Conservation (phyloP, 2,888 invertebrate genomes). For the Latheticus oryzae region DNA sequence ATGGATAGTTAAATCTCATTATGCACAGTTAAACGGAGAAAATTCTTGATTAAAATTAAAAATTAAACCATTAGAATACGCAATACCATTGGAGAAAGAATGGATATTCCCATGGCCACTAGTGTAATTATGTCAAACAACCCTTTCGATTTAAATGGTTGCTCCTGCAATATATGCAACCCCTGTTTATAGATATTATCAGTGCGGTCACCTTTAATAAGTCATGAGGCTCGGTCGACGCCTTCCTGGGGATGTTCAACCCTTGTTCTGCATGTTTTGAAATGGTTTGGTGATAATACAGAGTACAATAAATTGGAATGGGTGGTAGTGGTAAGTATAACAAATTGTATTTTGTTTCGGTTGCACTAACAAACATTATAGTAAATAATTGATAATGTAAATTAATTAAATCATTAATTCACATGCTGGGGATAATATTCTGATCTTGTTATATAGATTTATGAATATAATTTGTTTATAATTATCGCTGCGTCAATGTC, state of each 20-base stretch:
- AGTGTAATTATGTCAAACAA: constrained; percentile 40
- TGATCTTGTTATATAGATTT: no score
- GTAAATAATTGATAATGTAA: no score
- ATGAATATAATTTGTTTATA: no score
- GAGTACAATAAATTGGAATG: constrained; percentile 19
- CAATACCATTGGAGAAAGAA: constrained; percentile 27
- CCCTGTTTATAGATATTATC: constrained; percentile 50
- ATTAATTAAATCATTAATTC: no score
- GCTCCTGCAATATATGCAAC: constrained; percentile 42
- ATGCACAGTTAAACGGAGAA: constrained; percentile 41
- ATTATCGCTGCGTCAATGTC: no score
- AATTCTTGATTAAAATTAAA: constrained; percentile 49
- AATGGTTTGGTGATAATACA: constrained; percentile 18
- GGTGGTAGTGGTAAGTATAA: neutral
- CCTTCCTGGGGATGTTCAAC: constrained; percentile 38
- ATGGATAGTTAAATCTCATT: constrained; percentile 50
- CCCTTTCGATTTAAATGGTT: constrained; percentile 14
- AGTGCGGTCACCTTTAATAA: constrained; percentile 50
- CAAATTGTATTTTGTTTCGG: no score
- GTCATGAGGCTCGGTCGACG: constrained; percentile 45
- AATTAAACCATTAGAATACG: constrained; percentile 43
- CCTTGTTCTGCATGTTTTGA: constrained; percentile 29
- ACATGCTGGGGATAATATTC: no score
- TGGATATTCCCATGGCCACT: neutral
- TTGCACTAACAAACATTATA: no score